Conservation (phyloP, 2,888 invertebrate genomes). For the Incurvaria masculella region DNA sequence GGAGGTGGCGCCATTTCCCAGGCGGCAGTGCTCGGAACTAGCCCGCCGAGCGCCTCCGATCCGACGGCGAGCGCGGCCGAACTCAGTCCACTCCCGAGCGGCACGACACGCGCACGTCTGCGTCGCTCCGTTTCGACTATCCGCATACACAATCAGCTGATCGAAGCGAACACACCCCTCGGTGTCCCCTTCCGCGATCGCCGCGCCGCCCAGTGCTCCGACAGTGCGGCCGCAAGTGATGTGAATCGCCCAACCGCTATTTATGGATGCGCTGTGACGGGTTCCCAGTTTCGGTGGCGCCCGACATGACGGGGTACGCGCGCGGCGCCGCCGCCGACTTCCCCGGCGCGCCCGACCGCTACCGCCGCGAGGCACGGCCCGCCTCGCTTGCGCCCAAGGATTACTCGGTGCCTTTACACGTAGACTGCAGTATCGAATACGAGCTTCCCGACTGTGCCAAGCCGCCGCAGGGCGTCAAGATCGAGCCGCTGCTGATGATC, state of each 20-base stretch:
- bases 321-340: constrained; percentile 49
- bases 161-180: constrained; percentile 18
- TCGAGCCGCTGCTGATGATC: constrained; percentile 85
- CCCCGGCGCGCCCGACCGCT: constrained; percentile 46
- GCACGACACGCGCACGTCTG: constrained; percentile 34
- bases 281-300: constrained; percentile 28
- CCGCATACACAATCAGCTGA: constrained; percentile 39
- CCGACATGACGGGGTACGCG: constrained; percentile 51
- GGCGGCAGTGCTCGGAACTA: constrained; percentile 30
- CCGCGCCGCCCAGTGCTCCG: no score
- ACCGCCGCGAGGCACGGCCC: constrained; percentile 45
- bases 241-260: neutral
- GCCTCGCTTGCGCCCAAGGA: constrained; percentile 66
- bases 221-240: neutral
- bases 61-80: constrained; percentile 22
- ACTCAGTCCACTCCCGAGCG: constrained; percentile 37
- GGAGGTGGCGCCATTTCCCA: constrained; percentile 17
- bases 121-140: constrained; percentile 22
- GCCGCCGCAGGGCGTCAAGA: constrained; percentile 78
- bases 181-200: neutral
- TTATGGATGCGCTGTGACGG: constrained; percentile 31
- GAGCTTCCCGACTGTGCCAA: constrained; percentile 87
- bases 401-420: constrained; percentile 82
- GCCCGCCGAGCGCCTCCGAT: constrained; percentile 24
- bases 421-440: constrained; percentile 90